A percentile compares a stretch with the other conserved stretches of the same genome.
phyloP scores from a whole-genome alignment of 2,797 vertebrate species.

The Taenioides sp. region DNA sequence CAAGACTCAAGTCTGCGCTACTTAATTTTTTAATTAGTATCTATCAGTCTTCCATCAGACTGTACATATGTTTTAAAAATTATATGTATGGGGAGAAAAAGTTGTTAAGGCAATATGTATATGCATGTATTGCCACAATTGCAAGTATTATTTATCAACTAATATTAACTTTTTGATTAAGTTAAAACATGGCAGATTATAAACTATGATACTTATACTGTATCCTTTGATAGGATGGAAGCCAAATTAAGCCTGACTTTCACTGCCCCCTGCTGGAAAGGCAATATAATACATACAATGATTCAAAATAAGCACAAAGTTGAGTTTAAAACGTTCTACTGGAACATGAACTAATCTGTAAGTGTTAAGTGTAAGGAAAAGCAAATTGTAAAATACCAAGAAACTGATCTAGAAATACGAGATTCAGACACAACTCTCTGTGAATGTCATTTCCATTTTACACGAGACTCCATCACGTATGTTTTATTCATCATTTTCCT shows the following conservation, averaged over 20 bases:
- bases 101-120: background rate
- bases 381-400: background rate
- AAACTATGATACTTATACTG: background rate
- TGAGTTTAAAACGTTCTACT: background rate
- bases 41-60: background rate
- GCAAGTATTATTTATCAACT: no score
- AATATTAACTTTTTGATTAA: background rate
- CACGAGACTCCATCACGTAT: background rate
- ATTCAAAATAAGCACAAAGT: background rate
- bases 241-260: slow-evolving; percentile 5
- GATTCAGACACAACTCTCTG: background rate
- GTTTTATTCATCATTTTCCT: background rate
- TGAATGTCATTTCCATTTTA: background rate
- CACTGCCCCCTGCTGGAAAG: slow-evolving; percentile 62
- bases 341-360: background rate
- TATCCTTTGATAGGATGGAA: background rate
- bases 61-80: background rate
- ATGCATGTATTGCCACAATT: no score
- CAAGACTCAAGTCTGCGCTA: background rate
- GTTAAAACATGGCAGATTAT: background rate
- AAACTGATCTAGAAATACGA: background rate
- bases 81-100: background rate
- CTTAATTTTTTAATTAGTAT: background rate
- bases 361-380: background rate
- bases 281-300: slow-evolving; percentile 9